Evolutionary conservation across 2,888 invertebrate species (phyloP).

Genomic region (Xylota sylvarum): DNA sequence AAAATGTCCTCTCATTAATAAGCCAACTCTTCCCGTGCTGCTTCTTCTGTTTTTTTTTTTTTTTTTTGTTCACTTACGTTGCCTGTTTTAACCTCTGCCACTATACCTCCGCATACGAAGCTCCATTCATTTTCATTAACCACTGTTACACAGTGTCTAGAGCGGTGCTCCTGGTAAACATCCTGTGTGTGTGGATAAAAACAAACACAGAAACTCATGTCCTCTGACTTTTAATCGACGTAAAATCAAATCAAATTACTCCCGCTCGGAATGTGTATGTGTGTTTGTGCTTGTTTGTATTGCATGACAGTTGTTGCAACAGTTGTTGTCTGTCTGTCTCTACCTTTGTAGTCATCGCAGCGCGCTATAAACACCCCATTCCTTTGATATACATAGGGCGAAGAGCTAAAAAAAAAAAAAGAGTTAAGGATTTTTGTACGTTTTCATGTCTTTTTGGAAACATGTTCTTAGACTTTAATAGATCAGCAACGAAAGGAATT

Average conservation of each 20-base stretch:
- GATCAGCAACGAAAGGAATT: conserved; percentile 39
- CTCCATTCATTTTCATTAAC: conserved; percentile 76
- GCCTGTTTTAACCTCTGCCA: conserved; percentile 27
- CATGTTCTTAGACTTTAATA: conserved; percentile 62
- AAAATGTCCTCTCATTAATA: conserved; percentile 77
- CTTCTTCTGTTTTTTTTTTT: conserved; percentile 16
- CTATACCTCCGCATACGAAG: conserved; percentile 36
- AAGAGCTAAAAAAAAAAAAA: conserved; percentile 12
- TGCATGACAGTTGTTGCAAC: conserved; percentile 64
- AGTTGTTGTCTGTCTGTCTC: conserved; percentile 58
- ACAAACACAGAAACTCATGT: conserved; percentile 73
- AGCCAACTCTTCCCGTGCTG: conserved; percentile 55
- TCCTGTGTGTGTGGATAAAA: conserved; percentile 69
- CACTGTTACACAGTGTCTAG: conserved; percentile 61
- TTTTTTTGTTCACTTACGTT: conserved; percentile 37
- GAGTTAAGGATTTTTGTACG: conserved; percentile 45
- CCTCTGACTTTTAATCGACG: conserved; percentile 76
- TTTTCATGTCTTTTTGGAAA: conserved; percentile 40
- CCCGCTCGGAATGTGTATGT: conserved; percentile 19
- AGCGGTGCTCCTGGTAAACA: conserved; percentile 60
- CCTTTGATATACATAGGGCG: neutral
- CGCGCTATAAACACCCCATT: conserved; percentile 72
- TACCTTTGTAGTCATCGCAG: conserved; percentile 17
- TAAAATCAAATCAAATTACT: conserved; percentile 77
- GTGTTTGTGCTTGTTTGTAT: conserved; percentile 27